phyloP scores from a whole-genome alignment of 2,888 invertebrate species.

The Drosophila lacicola region DNA sequence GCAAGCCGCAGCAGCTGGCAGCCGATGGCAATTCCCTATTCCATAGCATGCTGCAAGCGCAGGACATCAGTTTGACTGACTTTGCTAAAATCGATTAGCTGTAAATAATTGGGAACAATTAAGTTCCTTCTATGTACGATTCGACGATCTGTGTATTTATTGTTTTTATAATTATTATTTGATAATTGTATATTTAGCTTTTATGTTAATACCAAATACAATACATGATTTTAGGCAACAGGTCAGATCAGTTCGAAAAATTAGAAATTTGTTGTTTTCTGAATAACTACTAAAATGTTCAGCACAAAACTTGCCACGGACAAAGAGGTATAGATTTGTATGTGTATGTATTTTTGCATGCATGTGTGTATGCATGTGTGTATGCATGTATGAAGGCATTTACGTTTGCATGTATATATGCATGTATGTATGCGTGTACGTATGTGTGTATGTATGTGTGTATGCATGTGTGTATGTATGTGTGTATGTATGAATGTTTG shows the following conservation, averaged over 20 bases:
- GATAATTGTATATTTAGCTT: slow-evolving; percentile 12
- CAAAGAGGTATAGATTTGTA: no score
- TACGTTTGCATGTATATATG: no score
- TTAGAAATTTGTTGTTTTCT: no score
- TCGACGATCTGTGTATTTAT: slow-evolving; percentile 12
- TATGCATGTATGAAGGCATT: no score
- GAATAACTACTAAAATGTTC: no score
- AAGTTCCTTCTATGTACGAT: not conserved
- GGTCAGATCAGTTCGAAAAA: not conserved
- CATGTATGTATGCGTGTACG: no score
- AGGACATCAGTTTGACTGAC: slow-evolving; percentile 76
- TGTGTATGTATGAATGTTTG: no score
- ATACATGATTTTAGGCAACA: slow-evolving; percentile 12
- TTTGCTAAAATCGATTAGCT: slow-evolving; percentile 57
- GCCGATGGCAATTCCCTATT: slow-evolving; percentile 75
- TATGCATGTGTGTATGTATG: no score
- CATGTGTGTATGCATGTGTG: no score
- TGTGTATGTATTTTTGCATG: no score
- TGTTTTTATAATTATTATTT: slow-evolving; percentile 16
- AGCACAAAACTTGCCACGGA: no score
- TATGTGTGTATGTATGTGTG: no score
- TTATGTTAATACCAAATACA: slow-evolving; percentile 28
- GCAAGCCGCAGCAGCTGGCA: slow-evolving; percentile 81
- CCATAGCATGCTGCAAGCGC: slow-evolving; percentile 82
- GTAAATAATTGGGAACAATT: not conserved